Percentiles rank a stretch among this genome's conserved stretches.
phyloP scores from a whole-genome alignment of 2,113 vertebrate genomes.

The Brachyhypopomus occidentalis region DNA sequence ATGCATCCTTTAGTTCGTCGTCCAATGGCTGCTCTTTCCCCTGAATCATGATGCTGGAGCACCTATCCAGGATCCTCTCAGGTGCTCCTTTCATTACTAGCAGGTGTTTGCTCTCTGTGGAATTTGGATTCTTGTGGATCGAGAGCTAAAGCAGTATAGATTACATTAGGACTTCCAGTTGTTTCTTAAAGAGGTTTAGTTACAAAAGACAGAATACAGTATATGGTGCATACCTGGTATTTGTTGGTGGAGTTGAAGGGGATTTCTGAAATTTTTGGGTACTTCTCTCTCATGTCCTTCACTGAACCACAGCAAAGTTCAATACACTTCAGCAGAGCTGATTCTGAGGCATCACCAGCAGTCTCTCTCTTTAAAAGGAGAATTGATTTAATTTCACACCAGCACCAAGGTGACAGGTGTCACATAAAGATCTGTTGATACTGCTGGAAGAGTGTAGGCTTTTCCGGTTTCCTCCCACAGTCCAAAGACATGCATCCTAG shows the following conservation, averaged over 20 bases:
- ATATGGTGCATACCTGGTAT: conserved; percentile 79
- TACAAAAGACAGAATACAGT: not conserved
- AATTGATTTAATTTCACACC: not conserved
- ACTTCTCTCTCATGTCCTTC: conserved; percentile 82
- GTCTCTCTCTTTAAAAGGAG: conserved; percentile 78
- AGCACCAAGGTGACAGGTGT: not conserved
- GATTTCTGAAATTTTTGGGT: conserved; percentile 83
- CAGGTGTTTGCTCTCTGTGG: conserved; percentile 75
- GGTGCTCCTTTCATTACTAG: conserved; percentile 93
- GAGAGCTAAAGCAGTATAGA: conserved; percentile 77
- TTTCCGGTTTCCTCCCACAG: too few species aligned
- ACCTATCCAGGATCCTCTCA: conserved; percentile 89
- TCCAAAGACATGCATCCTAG: too few species aligned
- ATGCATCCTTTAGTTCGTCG: conserved; percentile 85
- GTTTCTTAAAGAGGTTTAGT: not conserved
- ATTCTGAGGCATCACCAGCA: conserved; percentile 90
- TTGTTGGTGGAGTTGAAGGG: conserved; percentile 97
- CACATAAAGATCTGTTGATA: not conserved
- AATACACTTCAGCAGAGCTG: conserved; percentile 91
- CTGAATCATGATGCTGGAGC: conserved; percentile 83
- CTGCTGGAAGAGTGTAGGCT: not conserved
- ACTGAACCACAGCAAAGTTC: conserved; percentile 89
- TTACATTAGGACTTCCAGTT: not conserved
- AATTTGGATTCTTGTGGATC: conserved; percentile 81
- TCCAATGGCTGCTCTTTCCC: conserved; percentile 84